Evolutionary conservation across 2,888 invertebrate genomes (phyloP).

Genomic region (Onchidella celtica): DNA sequence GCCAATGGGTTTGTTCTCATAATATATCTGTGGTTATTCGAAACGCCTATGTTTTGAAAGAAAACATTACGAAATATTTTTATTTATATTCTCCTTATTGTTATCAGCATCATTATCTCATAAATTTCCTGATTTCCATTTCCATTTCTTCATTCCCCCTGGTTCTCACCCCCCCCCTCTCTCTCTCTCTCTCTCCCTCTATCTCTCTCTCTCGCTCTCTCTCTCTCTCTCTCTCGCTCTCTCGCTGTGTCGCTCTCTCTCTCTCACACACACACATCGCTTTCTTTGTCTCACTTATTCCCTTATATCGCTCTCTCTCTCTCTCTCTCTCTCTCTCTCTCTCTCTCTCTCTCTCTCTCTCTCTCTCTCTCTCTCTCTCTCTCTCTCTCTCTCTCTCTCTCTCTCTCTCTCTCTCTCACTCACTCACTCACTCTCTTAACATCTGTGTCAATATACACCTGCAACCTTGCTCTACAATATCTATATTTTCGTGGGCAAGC

Average conservation of each 20-base stretch:
- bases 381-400: neutral
- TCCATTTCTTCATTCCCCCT: conserved; percentile 5
- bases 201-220: neutral
- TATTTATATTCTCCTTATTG: too few relatives aligned
- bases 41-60: too few relatives aligned
- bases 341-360: neutral
- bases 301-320: conserved; percentile 6
- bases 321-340: neutral
- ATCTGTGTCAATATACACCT: too few relatives aligned
- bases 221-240: too few relatives aligned
- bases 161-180: neutral
- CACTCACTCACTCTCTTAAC: too few relatives aligned
- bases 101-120: neutral
- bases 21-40: too few relatives aligned
- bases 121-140: neutral
- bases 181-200: neutral
- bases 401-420: neutral
- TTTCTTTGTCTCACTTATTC: too few relatives aligned
- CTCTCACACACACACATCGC: neutral
- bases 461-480: too few relatives aligned
- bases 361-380: neutral
- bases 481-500: too few relatives aligned
- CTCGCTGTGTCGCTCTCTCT: conserved; percentile 5
- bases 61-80: too few relatives aligned
- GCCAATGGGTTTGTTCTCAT: too few relatives aligned